Evolutionary conservation across 2,113 vertebrate species (phyloP).

Genomic region (Harpagus bidentatus): DNA sequence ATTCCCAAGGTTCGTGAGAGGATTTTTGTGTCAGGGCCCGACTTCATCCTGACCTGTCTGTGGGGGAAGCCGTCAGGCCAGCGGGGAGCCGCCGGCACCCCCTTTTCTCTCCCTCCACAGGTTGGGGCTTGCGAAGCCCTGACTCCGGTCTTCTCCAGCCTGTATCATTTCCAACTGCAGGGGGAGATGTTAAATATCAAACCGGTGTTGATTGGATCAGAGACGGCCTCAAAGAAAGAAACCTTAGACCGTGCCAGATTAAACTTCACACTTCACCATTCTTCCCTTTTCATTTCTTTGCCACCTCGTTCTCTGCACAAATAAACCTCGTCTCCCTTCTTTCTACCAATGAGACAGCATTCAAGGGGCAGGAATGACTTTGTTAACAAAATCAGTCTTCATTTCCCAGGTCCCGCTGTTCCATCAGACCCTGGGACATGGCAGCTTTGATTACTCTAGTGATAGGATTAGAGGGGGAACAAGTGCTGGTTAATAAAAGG

Average conservation of each 20-base stretch:
- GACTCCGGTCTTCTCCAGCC: neutral
- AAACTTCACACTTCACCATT: slow-evolving; percentile 66
- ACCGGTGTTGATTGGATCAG: slow-evolving; percentile 57
- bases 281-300: slow-evolving; percentile 47
- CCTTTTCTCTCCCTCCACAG: neutral
- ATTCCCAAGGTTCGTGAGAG: neutral
- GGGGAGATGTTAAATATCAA: slow-evolving; percentile 68
- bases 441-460: slow-evolving; percentile 34
- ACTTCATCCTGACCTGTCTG: neutral
- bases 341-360: slow-evolving; percentile 52
- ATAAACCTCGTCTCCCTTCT: slow-evolving; percentile 46
- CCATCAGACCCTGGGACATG: slow-evolving; percentile 52
- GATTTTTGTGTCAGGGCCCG: neutral
- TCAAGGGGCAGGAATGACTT: slow-evolving; percentile 60
- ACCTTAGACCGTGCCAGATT: slow-evolving; percentile 43
- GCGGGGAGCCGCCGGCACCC: neutral
- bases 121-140: neutral
- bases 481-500: slow-evolving; percentile 58
- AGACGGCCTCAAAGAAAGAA: slow-evolving; percentile 21
- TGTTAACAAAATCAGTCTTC: slow-evolving; percentile 70
- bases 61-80: neutral
- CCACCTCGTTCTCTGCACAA: slow-evolving; percentile 61
- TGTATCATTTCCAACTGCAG: slow-evolving; percentile 50
- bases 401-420: slow-evolving; percentile 71
- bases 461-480: slow-evolving; percentile 37